These are phyloP conservation scores for Tetragnatha versicolor DNA, from an alignment of 1,140 invertebrate species.

Conservation along the genomic window DNA sequence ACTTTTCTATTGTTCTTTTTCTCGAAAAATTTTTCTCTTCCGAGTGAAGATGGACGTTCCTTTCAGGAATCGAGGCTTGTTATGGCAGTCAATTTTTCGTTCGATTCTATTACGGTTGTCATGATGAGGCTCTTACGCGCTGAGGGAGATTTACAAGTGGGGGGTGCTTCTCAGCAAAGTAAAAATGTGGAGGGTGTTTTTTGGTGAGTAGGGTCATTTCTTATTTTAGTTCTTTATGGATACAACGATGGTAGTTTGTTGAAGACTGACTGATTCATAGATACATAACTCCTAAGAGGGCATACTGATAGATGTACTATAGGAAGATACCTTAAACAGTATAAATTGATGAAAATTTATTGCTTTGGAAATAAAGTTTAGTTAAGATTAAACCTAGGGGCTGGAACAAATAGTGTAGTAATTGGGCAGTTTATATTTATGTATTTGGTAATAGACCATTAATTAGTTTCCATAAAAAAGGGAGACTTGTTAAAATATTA, in stretches of 20 bases:
- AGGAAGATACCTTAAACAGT: no score
- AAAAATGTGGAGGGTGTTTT: not conserved
- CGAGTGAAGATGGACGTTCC: not conserved
- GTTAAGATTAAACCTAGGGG: no score
- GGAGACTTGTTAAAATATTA: no score
- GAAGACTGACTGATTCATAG: not conserved
- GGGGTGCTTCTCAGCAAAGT: not conserved
- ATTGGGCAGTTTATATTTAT: no score
- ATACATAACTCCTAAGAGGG: not conserved
- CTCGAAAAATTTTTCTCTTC: not conserved
- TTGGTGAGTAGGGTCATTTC: not conserved
- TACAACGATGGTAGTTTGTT: not conserved
- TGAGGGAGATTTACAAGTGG: not conserved
- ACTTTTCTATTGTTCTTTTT: not conserved
- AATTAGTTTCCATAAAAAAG: no score
- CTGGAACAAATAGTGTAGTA: no score
- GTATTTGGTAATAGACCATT: no score
- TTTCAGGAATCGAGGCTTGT: not conserved
- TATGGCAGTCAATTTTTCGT: constrained; percentile 1
- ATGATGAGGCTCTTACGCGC: not conserved
- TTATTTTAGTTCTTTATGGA: not conserved
- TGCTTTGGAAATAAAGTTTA: no score
- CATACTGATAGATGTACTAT: no score
- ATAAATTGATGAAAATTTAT: no score
- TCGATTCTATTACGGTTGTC: not conserved